Evolutionary conservation across 2,113 vertebrate species (phyloP).

Genomic region (Gymnogyps californianus): DNA sequence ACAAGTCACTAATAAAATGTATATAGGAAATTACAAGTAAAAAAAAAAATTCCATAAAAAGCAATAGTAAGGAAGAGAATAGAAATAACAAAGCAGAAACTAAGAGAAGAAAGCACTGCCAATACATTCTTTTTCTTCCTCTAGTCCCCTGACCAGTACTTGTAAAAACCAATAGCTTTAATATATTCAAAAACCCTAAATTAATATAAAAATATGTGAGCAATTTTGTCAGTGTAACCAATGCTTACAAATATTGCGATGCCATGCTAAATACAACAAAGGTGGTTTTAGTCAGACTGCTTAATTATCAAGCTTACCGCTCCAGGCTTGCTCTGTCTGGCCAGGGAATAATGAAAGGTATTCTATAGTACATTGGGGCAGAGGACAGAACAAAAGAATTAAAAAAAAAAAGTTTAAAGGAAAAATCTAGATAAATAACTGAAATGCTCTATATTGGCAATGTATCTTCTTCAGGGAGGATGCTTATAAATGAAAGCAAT

Average conservation of each 20-base stretch:
- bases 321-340: slow-evolving; percentile 93
- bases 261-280: slow-evolving; percentile 66
- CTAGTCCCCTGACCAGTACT: slow-evolving; percentile 20
- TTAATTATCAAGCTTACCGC: slow-evolving; percentile 88
- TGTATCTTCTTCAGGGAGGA: not conserved
- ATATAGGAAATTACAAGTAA: not conserved
- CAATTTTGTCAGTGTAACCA: slow-evolving; percentile 64
- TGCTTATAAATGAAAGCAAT: slow-evolving; percentile 16
- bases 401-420: slow-evolving; percentile 1
- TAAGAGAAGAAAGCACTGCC: slow-evolving; percentile 30
- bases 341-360: slow-evolving; percentile 98
- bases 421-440: slow-evolving; percentile 31
- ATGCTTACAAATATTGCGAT: slow-evolving; percentile 60
- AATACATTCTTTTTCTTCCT: not conserved
- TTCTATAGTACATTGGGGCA: slow-evolving; percentile 89
- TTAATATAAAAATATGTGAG: not conserved
- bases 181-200: not conserved
- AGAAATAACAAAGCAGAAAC: slow-evolving; percentile 15
- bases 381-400: slow-evolving; percentile 79
- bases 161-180: not conserved
- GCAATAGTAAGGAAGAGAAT: slow-evolving; percentile 20
- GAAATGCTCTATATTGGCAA: slow-evolving; percentile 1
- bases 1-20: not conserved
- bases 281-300: slow-evolving; percentile 56
- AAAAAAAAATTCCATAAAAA: not conserved